Percentiles rank a stretch among this genome's conserved stretches.
These are phyloP conservation scores for Scaptomyza montana DNA, from an alignment of 1,140 invertebrate genomes.

Conservation along the genomic window DNA sequence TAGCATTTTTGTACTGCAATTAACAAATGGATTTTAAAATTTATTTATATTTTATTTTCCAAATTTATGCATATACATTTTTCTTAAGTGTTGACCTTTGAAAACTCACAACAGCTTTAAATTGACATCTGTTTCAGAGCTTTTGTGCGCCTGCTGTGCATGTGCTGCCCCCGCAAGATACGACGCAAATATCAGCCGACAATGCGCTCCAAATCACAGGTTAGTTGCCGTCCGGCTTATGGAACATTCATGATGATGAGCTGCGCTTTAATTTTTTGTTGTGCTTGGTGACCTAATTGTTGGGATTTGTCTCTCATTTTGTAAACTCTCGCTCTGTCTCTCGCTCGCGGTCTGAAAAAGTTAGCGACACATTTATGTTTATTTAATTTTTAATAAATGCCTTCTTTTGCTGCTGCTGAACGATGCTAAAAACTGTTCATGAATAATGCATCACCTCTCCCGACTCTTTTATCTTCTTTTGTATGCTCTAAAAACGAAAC, in stretches of 20 bases:
- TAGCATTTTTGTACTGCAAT: too few species aligned
- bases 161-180: conserved; percentile 90
- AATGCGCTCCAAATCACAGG: conserved; percentile 92
- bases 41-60: background rate
- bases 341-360: background rate
- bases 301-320: conserved; percentile 10
- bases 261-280: conserved; percentile 26
- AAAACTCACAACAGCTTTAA: conserved; percentile 34
- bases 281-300: conserved; percentile 10
- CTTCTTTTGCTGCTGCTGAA: conserved; percentile 25
- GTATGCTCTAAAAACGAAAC: conserved; percentile 70
- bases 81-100: background rate
- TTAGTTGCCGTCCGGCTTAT: conserved; percentile 83
- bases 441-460: conserved; percentile 50
- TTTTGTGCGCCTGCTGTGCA: conserved; percentile 91
- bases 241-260: conserved; percentile 10
- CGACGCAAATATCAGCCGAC: conserved; percentile 91
- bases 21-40: too few species aligned
- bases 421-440: conserved; percentile 45
- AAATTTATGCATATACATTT: background rate
- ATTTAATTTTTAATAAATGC: conserved; percentile 25
- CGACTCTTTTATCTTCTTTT: conserved; percentile 25
- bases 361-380: conserved; percentile 23
- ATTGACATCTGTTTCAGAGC: conserved; percentile 86
- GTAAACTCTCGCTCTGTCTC: background rate